Conservation (phyloP, 2,113 vertebrate species). For the Coreoperca whiteheadi region DNA sequence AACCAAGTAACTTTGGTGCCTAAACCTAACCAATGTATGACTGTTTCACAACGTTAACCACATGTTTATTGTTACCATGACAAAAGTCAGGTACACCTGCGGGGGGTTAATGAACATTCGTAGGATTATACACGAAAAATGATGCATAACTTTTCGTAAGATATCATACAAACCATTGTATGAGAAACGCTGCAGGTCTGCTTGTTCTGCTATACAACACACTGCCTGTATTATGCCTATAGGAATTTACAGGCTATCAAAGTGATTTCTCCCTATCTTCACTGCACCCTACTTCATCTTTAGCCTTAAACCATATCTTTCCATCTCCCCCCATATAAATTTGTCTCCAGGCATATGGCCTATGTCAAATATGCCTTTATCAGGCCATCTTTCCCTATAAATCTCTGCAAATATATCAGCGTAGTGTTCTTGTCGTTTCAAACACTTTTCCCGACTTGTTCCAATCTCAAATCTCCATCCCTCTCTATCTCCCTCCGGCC, state of each 20-base stretch:
- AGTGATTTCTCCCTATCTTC: conserved; percentile 37
- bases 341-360: conserved; percentile 40
- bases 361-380: conserved; percentile 41
- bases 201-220: conserved; percentile 29
- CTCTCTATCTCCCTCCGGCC: conserved; percentile 28
- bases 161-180: too few relatives aligned
- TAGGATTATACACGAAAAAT: too few relatives aligned
- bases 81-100: too few relatives aligned
- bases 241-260: conserved; percentile 55
- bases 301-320: conserved; percentile 50
- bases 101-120: too few relatives aligned
- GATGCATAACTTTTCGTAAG: too few relatives aligned
- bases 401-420: conserved; percentile 49
- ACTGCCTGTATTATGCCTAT: conserved; percentile 5
- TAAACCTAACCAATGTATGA: too few relatives aligned
- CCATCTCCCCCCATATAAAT: conserved; percentile 36
- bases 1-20: too few relatives aligned
- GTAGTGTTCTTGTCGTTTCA: conserved; percentile 52
- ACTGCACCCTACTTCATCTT: conserved; percentile 51
- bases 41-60: too few relatives aligned
- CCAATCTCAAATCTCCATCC: conserved; percentile 51
- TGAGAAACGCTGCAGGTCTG: too few relatives aligned
- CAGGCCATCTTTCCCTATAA: conserved; percentile 57
- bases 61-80: too few relatives aligned
- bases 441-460: conserved; percentile 46